Base-by-base conservation (phyloP, 2,113 vertebrate species). In the Sinocyclocheilus rhinocerous region DNA sequence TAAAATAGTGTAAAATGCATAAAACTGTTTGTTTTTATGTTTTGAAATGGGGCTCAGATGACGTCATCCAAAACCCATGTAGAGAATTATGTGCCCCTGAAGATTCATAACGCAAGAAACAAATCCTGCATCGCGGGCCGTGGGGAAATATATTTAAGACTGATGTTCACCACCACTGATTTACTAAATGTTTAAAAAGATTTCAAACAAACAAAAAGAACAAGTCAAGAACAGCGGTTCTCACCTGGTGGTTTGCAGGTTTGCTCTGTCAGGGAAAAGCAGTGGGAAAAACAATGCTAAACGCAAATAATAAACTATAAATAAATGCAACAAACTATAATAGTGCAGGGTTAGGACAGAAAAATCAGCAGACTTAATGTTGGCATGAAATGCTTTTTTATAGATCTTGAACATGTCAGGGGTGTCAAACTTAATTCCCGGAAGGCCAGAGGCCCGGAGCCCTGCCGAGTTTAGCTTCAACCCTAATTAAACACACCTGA, bases 61-160 rank as follows among this genome's bases (percentile, higher is more conserved):
- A 90, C 87, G 70, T 88, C 83, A 90, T 80, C 42, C 72, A 33
- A 85, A 45, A 52, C 69, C 24, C 24, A 13, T 29, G 83, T 84
- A 76, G 87, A 87, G 75, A 69, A 81, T 77, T 59, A 86, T 78
- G 63, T 24, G 73, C 39, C 86, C 55, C 52, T 26, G 6, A 65
- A 84, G 86, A 59, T 57, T 82, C 59, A 81, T 86, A 81, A 45
- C n/a, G 36, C 9, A 18, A 67, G 29, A 77, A 26, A 39, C 22
- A 84, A 84, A 88, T 84, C 48, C 67, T 67, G 48, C 67, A 84
- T 77, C 12, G 52, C 69, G 6, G 48, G 16, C 57, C 78, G 12
- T n/a, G 22, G 39, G 70, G 18, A 67, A 81, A 55, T 57, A 24
- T 76, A 16, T 45, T 83, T 52, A 45, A 42, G n/a, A 80, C 24